phyloP scores from a whole-genome alignment of 1,140 invertebrate genomes.

The Drosophila ercepeae region DNA sequence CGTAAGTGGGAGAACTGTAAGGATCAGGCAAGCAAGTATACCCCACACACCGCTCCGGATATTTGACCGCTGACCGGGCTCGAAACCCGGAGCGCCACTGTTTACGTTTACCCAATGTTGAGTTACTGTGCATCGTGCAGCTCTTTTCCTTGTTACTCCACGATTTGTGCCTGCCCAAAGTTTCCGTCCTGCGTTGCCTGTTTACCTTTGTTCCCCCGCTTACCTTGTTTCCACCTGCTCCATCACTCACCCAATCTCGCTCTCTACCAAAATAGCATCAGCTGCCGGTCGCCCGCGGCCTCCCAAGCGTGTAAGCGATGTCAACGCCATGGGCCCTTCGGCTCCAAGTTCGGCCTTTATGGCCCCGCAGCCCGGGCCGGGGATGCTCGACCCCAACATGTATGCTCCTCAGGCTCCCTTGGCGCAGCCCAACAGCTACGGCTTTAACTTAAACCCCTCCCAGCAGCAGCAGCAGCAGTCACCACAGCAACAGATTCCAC shows the following conservation, averaged over 20 bases:
- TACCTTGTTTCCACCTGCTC: neutral
- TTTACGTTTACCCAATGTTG: slow-evolving; percentile 17
- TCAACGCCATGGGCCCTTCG: slow-evolving; percentile 86
- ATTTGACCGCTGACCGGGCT: slow-evolving; percentile 12
- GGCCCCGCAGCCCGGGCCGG: slow-evolving; percentile 83
- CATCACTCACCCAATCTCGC: slow-evolving; percentile 3
- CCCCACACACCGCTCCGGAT: slow-evolving; percentile 32
- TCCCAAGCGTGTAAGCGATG: slow-evolving; percentile 87
- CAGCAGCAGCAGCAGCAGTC: slow-evolving; percentile 53
- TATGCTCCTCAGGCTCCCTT: slow-evolving; percentile 39
- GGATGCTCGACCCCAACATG: slow-evolving; percentile 73
- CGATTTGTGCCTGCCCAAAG: slow-evolving; percentile 8
- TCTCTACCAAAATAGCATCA: slow-evolving; percentile 61
- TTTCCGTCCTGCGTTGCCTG: slow-evolving; percentile 48
- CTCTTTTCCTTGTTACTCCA: neutral
- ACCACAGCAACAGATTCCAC: slow-evolving; percentile 34
- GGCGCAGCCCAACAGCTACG: slow-evolving; percentile 39
- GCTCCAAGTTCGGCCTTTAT: slow-evolving; percentile 69
- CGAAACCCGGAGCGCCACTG: slow-evolving; percentile 10
- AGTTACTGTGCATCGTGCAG: slow-evolving; percentile 4
- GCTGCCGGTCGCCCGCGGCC: slow-evolving; percentile 84
- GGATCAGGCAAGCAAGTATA: slow-evolving; percentile 80
- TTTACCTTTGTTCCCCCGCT: slow-evolving; percentile 44
- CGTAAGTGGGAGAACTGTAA: slow-evolving; percentile 84
- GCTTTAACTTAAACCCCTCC: slow-evolving; percentile 36